Percentiles rank a stretch among this genome's conserved stretches.
phyloP scores from a whole-genome alignment of 2,113 vertebrate species.

The Astur gentilis region DNA sequence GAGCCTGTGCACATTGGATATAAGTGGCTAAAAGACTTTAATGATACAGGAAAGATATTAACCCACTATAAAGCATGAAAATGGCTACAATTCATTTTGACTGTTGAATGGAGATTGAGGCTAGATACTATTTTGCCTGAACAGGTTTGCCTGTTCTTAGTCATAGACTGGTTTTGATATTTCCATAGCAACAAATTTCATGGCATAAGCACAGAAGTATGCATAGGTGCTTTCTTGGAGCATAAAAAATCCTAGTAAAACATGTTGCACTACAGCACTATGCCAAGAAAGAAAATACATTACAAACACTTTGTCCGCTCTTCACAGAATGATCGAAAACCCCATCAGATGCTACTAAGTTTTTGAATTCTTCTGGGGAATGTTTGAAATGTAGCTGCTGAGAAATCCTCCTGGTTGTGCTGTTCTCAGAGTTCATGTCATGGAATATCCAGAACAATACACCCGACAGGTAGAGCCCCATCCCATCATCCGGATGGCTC shows the following conservation, averaged over 20 bases:
- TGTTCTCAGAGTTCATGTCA: neutral
- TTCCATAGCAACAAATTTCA: conserved; percentile 15
- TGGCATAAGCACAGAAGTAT: neutral
- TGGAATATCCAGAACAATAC: neutral
- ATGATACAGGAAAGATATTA: neutral
- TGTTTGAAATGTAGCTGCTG: neutral
- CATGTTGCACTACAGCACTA: neutral
- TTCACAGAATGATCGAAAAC: neutral
- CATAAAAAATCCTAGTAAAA: neutral
- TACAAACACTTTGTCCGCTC: neutral
- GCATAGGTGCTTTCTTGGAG: neutral
- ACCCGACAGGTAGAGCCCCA: neutral
- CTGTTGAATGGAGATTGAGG: neutral
- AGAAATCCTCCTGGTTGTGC: neutral
- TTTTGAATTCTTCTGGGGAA: neutral
- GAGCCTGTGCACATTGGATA: neutral
- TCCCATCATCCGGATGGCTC: neutral
- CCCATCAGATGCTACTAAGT: neutral
- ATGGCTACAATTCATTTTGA: neutral
- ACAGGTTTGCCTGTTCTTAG: neutral
- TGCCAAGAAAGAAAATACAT: neutral
- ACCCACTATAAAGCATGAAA: neutral
- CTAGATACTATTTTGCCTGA: neutral
- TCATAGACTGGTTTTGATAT: neutral
- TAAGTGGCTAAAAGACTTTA: neutral